phyloP scores from a whole-genome alignment of 2,888 invertebrate species.

The Hypomecis atomaria region DNA sequence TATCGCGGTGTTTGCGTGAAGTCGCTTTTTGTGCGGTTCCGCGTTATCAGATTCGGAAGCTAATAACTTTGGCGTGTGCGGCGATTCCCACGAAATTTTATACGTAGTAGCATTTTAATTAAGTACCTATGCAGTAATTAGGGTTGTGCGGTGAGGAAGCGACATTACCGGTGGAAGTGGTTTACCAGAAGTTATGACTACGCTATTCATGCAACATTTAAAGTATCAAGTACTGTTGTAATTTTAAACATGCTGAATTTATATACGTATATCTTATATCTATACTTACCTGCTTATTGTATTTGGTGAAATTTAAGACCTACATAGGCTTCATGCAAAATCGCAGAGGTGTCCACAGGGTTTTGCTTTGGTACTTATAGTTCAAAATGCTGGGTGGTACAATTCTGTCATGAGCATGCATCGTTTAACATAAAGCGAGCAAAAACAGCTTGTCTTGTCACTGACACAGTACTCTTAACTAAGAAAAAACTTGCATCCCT shows the following conservation, averaged over 20 bases:
- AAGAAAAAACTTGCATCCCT: not conserved
- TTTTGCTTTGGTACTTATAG: no score
- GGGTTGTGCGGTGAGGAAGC: constrained; percentile 17
- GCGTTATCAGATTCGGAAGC: constrained; percentile 26
- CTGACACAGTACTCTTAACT: not conserved
- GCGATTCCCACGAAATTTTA: constrained; percentile 10
- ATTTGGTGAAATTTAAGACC: no score
- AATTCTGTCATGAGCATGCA: no score
- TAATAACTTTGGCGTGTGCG: constrained; percentile 11
- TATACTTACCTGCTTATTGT: no score
- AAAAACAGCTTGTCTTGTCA: no score
- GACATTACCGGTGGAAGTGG: constrained; percentile 11
- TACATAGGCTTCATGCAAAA: no score
- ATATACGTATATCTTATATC: no score
- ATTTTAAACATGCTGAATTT: no score
- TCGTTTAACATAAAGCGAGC: no score
- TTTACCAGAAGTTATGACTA: not conserved
- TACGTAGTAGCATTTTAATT: not conserved
- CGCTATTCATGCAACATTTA: not conserved
- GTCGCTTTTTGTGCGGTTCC: constrained; percentile 15
- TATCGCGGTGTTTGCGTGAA: constrained; percentile 27
- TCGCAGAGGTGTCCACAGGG: no score
- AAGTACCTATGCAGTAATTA: constrained; percentile 5
- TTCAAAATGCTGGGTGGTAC: no score
- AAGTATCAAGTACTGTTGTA: no score